phyloP scores from a whole-genome alignment of 2,113 vertebrate genomes.

The Hystrix brachyura region DNA sequence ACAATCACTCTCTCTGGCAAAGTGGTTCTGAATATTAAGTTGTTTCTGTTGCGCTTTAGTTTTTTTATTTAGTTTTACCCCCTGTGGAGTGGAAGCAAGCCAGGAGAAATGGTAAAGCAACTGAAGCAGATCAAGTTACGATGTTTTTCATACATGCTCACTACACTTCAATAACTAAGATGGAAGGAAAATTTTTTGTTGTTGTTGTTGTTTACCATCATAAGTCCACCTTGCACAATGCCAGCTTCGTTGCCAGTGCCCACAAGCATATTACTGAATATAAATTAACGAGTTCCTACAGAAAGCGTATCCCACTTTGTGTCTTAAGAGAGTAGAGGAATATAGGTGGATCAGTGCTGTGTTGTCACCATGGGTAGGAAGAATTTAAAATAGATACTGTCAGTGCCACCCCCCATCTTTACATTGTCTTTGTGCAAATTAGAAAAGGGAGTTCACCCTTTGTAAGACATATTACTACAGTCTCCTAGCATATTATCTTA shows the following conservation, averaged over 20 bases:
- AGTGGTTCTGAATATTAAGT: neutral
- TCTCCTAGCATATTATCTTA: conserved; percentile 63
- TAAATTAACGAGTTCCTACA: neutral
- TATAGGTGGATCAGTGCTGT: neutral
- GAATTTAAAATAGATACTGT: neutral
- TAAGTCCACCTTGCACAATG: neutral
- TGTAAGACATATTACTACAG: conserved; percentile 66
- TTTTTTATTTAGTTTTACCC: conserved; percentile 2
- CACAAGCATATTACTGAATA: neutral
- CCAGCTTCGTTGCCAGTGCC: neutral
- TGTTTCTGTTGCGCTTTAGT: neutral
- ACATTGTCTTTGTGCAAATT: neutral
- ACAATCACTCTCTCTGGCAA: neutral
- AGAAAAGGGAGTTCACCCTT: conserved; percentile 10
- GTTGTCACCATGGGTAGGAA: neutral
- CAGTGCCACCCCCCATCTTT: neutral
- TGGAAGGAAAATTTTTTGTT: neutral
- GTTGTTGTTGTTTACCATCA: neutral
- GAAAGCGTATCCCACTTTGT: neutral
- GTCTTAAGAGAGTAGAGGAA: neutral
- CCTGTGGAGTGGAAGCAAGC: neutral
- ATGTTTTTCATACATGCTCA: neutral
- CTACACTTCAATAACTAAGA: conserved; percentile 43
- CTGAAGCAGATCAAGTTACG: neutral
- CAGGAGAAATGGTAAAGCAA: neutral